Evolutionary conservation across 1,140 invertebrate genomes (phyloP), one percentile per base, ranked within the genome.

Genomic region (Laupala kohalensis): DNA sequence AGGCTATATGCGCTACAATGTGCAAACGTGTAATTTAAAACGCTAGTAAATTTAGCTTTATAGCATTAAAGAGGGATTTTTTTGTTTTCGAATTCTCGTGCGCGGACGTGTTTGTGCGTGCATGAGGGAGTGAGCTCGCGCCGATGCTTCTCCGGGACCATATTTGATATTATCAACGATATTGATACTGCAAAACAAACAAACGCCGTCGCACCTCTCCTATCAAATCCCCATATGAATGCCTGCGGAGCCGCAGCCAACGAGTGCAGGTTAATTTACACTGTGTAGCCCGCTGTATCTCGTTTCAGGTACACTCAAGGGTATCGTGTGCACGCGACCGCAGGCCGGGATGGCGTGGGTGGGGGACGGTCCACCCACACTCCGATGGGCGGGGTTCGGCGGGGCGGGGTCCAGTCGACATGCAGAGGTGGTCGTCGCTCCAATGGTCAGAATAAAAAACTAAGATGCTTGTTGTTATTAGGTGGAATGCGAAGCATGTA

Each of bases 21-120:
- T 53, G 9, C 37, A 53, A 13, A 68, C 28, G 15, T 27, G 67
- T 68, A 68, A 68, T 68, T 29, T 68, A 68, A 68, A 68, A 68
- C 67, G 67, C 67, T 29, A 29, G 67, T 68, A 68, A 68, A 29
- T 67, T 67, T 53, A 53, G 37, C 37, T 53, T 53, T 53, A 53
- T 53, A 53, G 37, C 37, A 53, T 53, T 53, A 53, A 53, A 53
- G 37, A 53, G 37, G 37, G 37, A 53, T 53, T 53, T 53, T 53
- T 53, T 53, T 53, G 9, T 13, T 53, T 53, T 53, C 37, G 1
- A 13, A 19, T 53, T 19, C 9, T 19, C 9, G 9, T 53, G 9
- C 37, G 9, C 19, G 37, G 19, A 53, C 37, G 37, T 53, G 37
- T 53, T 2, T 53, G 37, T 19, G n/a, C n/a, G n/a, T n/a, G n/a